These are phyloP conservation scores for Hybognathus amarus DNA, from an alignment of 2,797 vertebrate species.

Conservation along the genomic window DNA sequence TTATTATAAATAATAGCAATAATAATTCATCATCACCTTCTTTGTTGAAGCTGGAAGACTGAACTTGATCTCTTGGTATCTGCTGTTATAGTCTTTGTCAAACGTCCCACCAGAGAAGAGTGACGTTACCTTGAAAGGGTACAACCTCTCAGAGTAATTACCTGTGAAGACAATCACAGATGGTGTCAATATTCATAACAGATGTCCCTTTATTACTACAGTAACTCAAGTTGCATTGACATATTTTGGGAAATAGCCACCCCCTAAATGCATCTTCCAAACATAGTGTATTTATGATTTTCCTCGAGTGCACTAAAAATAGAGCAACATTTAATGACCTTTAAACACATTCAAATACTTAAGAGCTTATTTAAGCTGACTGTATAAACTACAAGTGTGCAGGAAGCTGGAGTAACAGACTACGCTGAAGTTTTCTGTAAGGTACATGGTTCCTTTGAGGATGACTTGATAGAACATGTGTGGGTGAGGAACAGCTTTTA, in stretches of 20 bases:
- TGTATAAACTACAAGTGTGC: neutral
- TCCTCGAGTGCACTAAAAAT: neutral
- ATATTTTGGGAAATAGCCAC: neutral
- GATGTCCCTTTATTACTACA: neutral
- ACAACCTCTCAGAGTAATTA: constrained; percentile 50
- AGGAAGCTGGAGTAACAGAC: neutral
- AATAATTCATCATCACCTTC: constrained; percentile 68
- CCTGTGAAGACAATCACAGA: constrained; percentile 48
- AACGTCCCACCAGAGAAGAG: constrained; percentile 79
- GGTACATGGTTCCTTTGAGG: neutral
- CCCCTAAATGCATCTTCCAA: neutral
- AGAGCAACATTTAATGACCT: neutral
- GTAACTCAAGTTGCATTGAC: neutral
- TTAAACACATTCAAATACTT: neutral
- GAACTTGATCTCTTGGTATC: constrained; percentile 72
- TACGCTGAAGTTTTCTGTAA: constrained; percentile 2
- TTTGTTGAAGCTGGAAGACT: constrained; percentile 68
- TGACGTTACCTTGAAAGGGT: constrained; percentile 69
- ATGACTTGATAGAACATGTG: neutral
- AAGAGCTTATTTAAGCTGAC: neutral
- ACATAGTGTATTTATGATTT: neutral
- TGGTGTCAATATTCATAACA: neutral
- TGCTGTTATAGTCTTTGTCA: constrained; percentile 78
- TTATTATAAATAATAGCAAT: neutral
- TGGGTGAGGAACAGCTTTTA: neutral